phyloP scores from a whole-genome alignment of 1,140 invertebrate genomes.

The Phocides pigmalion region DNA sequence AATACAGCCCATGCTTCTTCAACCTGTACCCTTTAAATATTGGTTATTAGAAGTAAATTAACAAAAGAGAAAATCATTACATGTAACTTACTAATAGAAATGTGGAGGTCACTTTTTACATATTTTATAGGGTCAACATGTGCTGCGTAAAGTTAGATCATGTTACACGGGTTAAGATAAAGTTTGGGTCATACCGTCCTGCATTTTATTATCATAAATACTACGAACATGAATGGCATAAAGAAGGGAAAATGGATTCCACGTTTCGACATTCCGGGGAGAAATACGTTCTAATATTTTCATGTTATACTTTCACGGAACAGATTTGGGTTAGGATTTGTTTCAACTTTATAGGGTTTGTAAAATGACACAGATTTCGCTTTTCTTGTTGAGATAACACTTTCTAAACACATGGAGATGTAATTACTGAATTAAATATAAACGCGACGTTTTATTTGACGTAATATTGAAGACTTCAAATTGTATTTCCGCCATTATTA shows the following conservation, averaged over 20 bases:
- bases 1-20: too few relatives aligned
- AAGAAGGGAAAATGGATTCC: not conserved
- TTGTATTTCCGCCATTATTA: too few relatives aligned
- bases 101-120: not conserved
- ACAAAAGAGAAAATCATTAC: too few relatives aligned
- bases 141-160: not conserved
- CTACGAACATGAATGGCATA: not conserved
- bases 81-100: not conserved
- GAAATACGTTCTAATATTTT: not conserved
- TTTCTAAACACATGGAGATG: too few relatives aligned
- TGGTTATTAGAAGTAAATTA: too few relatives aligned
- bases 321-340: not conserved
- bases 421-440: too few relatives aligned
- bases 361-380: too few relatives aligned
- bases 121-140: constrained; percentile 1
- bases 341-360: too few relatives aligned
- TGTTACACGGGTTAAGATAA: not conserved
- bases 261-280: not conserved
- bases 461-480: too few relatives aligned
- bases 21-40: too few relatives aligned
- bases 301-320: not conserved
- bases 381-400: too few relatives aligned
- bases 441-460: too few relatives aligned
- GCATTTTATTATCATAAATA: not conserved
- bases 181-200: not conserved